Base-by-base conservation (phyloP, 92 coral and sea anemone species). In the Zoanthus sociatus region DNA sequence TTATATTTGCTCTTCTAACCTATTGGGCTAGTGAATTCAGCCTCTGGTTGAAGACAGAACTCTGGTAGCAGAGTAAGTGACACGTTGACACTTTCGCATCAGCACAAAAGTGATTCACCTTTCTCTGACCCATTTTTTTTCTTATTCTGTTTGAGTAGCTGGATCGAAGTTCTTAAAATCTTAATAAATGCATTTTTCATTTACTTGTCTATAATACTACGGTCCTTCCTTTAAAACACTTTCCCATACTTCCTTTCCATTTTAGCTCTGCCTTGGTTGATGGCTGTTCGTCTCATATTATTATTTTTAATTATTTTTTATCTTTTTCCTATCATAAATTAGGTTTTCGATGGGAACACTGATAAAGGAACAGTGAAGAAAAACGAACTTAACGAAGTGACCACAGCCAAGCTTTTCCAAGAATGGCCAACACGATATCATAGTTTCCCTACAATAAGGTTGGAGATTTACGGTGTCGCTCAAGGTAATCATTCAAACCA, bases 401-500 rank as follows among this genome's bases (percentile, higher is more conserved):
- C 33, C 18, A 8, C 31, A 3, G 70, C 70, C 31, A 64, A 64
- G 70, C 7, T 64, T 20, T 15, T 64, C 70, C 44, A 69, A 0
- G 45, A 21, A 9, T 31, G 74, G 74, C 74, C 74, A 21, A 69
- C 45, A 69, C 13, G 26, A 0, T 69, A 26, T 31, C 0, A 31
- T 3, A 12, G 45, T 9, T 69, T 6, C 42, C 74, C 74, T 31
- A 31, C 74, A 9, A 2, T 69, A 9, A 37, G 74, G 31, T 4
- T 69, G 74, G 74, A 69, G 45, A 1, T 31, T 5, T 69, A 69
- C 20, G 74, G 74, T 5, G 74, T 69, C 15, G 15, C 45, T 21
- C 74, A 69, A 69, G 74, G 74, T 69, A 69, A 69, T 69, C 12
- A 54, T 54, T 54, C 60, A 8, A 54, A 54, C 60, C 14, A 54